phyloP scores from a whole-genome alignment of 92 coral and sea anemone species.

The Desmophyllum pertusum region DNA sequence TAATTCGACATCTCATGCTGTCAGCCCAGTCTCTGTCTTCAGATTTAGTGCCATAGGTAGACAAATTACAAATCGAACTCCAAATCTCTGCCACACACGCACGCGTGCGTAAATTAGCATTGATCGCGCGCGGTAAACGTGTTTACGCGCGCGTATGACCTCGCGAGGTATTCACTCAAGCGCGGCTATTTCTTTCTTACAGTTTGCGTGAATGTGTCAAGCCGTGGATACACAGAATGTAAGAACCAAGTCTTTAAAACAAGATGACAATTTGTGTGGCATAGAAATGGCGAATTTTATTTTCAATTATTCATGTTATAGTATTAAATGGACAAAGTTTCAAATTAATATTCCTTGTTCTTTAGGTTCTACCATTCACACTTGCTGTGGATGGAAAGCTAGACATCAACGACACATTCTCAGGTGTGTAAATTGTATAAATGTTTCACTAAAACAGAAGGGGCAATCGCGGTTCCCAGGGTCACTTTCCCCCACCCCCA shows the following conservation, averaged over 20 bases:
- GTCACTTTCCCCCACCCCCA: too few species aligned
- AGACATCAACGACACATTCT: neutral
- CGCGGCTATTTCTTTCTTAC: neutral
- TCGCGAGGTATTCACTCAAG: neutral
- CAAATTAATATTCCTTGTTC: neutral
- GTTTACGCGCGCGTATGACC: neutral
- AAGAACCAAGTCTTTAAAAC: neutral
- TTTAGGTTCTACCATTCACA: slow-evolving; percentile 9
- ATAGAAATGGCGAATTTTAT: too few species aligned
- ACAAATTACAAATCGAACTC: neutral
- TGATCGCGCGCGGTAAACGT: neutral
- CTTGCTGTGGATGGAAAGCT: neutral
- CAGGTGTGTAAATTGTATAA: too few species aligned
- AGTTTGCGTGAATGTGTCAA: slow-evolving; percentile 37
- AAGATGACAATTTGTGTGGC: neutral
- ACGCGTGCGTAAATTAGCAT: neutral
- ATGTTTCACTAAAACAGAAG: too few species aligned
- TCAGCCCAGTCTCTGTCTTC: slow-evolving; percentile 11
- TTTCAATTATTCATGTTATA: too few species aligned
- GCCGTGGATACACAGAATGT: slow-evolving; percentile 12
- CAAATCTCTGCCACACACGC: neutral
- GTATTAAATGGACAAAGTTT: too few species aligned
- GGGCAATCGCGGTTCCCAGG: too few species aligned
- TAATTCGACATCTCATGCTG: slow-evolving; percentile 28
- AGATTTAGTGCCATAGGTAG: slow-evolving; percentile 18